Evolutionary conservation across 2,888 invertebrate species (phyloP), one percentile per base, ranked within the genome.

Genomic region (Antheraea yamamai): DNA sequence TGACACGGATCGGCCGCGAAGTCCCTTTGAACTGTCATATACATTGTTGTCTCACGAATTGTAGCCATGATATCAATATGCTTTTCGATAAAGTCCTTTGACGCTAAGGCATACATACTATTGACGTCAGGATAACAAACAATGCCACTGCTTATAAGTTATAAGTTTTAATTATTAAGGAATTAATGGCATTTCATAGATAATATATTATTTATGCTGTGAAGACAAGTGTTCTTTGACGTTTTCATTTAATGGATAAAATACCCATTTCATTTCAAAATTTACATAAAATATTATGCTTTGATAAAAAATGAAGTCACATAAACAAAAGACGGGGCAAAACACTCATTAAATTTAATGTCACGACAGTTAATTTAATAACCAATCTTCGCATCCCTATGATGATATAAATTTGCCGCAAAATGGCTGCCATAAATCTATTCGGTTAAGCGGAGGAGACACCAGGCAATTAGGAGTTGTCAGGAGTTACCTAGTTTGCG

Each of bases 341-440:
- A 66, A 78, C 77, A 71, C 78, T 77, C 78, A 82, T 81, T 81
- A 81, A 82, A 84, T 82, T 83, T 80, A 83, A 84, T 81, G 81
- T 81, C 78, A 81, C 80, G 78, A 77, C 78, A 80, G 81, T 82
- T 83, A 85, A 86, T 86, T 85, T 85, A 85, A 85, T 86, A 85
- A 85, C 80, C 79, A 80, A 77, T 78, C 80, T 78, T 76, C 75
- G 74, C 76, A 75, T 74, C 78, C 75, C 75, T 74, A 77, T 73
- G 77, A 74, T 78, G 79, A 83, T 85, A 87, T 85, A 84, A 85
- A 85, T 83, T 83, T 81, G 79, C 83, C 84, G 80, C 85, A 85
- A 83, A 87, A 86, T 82, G 82, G 79, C 83, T 81, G 79, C 83
- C 81, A 89, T 91, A 91, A 92, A 91, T 92, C 88, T 85, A 82